A percentile compares a stretch with the other conserved stretches of the same genome.
Conservation (phyloP, 2,113 vertebrate species). For the Onychorhynchus coronatus region DNA sequence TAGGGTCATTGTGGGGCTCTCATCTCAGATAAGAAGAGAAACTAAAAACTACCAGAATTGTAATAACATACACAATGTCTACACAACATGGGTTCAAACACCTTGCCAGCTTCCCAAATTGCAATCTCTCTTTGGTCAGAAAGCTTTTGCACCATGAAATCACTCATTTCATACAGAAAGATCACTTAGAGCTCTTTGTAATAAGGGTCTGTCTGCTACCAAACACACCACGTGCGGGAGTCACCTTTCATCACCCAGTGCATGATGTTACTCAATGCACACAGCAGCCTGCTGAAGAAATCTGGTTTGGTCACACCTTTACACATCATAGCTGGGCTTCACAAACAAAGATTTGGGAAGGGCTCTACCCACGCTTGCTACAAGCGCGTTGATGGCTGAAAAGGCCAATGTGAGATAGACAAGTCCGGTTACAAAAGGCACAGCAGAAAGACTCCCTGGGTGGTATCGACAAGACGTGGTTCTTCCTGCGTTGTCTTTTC, state of each 20-base stretch:
- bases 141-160: background rate
- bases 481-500: too few relatives aligned
- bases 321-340: too few relatives aligned
- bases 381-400: too few relatives aligned
- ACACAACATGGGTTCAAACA: background rate
- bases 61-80: background rate
- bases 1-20: background rate
- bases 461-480: too few relatives aligned
- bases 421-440: too few relatives aligned
- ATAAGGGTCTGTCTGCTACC: background rate
- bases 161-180: background rate
- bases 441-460: too few relatives aligned
- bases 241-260: background rate
- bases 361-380: too few relatives aligned
- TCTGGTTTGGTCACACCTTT: background rate
- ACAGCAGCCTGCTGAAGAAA: background rate
- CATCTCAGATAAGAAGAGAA: background rate
- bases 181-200: background rate
- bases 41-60: background rate
- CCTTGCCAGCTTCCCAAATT: background rate
- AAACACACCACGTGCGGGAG: too few relatives aligned
- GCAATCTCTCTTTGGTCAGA: background rate
- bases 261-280: accelerated
- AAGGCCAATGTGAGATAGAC: too few relatives aligned
- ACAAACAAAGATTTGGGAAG: too few relatives aligned